Percentiles rank a stretch among this genome's conserved stretches.
Conservation (phyloP, 2,888 invertebrate genomes). For the Drosophila merina region DNA sequence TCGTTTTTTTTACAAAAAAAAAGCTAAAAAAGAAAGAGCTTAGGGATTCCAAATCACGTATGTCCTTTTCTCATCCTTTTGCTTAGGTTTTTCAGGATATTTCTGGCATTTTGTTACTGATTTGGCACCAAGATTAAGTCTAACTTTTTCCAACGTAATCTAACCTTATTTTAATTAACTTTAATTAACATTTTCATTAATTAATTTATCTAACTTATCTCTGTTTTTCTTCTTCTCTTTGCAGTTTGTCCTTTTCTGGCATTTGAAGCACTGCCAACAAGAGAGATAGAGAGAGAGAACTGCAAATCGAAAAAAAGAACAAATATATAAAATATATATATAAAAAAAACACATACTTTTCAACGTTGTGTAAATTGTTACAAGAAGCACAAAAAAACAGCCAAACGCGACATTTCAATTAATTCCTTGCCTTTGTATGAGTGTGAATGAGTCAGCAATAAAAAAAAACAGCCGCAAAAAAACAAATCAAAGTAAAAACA, state of each 20-base stretch:
- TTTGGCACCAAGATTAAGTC: too few species aligned
- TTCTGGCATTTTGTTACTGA: too few species aligned
- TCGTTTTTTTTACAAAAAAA: neutral
- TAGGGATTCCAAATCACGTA: too few species aligned
- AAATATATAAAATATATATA: neutral
- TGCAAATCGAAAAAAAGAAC: neutral
- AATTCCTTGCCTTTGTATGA: constrained; percentile 12
- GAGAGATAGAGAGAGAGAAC: constrained; percentile 14
- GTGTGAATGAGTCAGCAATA: constrained; percentile 17
- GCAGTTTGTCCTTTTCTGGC: constrained; percentile 24
- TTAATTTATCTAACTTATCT: neutral
- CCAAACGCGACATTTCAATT: constrained; percentile 43
- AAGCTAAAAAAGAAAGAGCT: neutral
- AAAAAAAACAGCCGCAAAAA: constrained; percentile 5
- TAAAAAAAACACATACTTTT: neutral
- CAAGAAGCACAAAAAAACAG: constrained; percentile 13
- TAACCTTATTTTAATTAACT: neutral
- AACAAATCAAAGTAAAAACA: neutral
- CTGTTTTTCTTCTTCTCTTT: neutral
- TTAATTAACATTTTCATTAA: neutral
- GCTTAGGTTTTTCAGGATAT: too few species aligned
- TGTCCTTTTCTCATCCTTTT: too few species aligned
- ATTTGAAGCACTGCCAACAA: constrained; percentile 59
- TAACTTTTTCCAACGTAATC: too few species aligned
- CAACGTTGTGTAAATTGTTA: too few species aligned